Evolutionary conservation across 2,113 vertebrate species (phyloP).

Genomic region (Alethe castanea): DNA sequence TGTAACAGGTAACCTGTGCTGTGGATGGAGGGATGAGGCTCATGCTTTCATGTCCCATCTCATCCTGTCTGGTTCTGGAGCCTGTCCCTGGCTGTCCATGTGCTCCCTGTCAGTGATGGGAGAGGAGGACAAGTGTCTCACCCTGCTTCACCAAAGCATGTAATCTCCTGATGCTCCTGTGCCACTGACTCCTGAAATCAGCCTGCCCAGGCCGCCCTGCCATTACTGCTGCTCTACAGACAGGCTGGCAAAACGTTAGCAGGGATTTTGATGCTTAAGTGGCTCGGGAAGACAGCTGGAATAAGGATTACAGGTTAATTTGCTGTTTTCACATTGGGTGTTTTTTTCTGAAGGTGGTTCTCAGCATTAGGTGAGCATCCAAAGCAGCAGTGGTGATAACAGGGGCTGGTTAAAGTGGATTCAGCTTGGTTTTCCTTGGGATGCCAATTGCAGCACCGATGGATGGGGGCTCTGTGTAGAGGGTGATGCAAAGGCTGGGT

Average conservation of each 20-base stretch:
- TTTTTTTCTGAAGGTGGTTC: background rate
- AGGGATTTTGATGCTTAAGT: background rate
- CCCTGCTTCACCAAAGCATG: background rate
- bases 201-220: background rate
- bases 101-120: background rate
- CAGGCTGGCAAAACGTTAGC: constrained; percentile 23
- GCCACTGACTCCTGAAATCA: background rate
- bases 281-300: background rate
- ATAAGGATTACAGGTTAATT: background rate
- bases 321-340: background rate
- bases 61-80: background rate
- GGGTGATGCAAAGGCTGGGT: background rate
- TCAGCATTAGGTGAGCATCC: background rate
- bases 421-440: background rate
- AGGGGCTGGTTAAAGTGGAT: background rate
- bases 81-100: background rate
- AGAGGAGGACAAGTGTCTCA: background rate
- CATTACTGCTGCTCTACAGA: background rate
- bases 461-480: background rate
- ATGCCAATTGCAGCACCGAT: background rate
- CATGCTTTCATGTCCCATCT: rapidly evolving
- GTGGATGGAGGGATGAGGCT: background rate
- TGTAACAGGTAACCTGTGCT: background rate
- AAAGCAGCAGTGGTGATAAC: background rate
- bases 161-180: background rate